Evolutionary conservation across 2,797 vertebrate genomes (phyloP).

Genomic region (Mallotus villosus): DNA sequence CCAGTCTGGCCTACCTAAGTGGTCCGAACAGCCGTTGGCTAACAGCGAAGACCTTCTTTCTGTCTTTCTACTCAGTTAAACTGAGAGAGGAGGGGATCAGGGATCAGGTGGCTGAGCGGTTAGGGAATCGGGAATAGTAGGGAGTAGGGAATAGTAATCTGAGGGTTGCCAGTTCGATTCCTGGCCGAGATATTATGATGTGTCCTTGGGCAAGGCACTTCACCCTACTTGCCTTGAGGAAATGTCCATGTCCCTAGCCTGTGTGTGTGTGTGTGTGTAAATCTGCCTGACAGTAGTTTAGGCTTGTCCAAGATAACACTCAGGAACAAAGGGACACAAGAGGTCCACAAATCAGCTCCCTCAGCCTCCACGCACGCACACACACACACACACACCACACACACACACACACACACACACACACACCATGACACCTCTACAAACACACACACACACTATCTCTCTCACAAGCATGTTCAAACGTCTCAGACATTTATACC

Average conservation of each 20-base stretch:
- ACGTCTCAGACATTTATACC: slow-evolving; percentile 3
- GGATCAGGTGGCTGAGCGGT: too few relatives aligned
- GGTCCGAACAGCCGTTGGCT: neutral
- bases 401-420: too few relatives aligned
- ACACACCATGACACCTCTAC: too few relatives aligned
- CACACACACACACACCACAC: neutral
- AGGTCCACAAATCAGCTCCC: slow-evolving; percentile 22
- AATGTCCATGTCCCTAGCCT: too few relatives aligned
- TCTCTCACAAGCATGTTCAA: slow-evolving; percentile 1
- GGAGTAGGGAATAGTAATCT: too few relatives aligned
- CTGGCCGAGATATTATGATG: too few relatives aligned
- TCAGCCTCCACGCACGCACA: slow-evolving; percentile 12
- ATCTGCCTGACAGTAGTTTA: slow-evolving; percentile 10
- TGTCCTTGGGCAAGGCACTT: too few relatives aligned
- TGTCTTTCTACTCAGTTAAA: slow-evolving; percentile 4
- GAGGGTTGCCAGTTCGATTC: too few relatives aligned
- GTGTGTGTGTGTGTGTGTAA: neutral
- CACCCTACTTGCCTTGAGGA: too few relatives aligned
- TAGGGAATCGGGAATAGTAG: too few relatives aligned
- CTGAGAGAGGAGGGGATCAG: neutral
- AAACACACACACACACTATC: too few relatives aligned
- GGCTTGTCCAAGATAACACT: neutral
- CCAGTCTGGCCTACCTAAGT: neutral
- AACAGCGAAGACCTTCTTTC: neutral
- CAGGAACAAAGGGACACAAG: slow-evolving; percentile 7